Evolutionary conservation across 1,140 invertebrate species (phyloP).

Genomic region (Microplitis mediator): DNA sequence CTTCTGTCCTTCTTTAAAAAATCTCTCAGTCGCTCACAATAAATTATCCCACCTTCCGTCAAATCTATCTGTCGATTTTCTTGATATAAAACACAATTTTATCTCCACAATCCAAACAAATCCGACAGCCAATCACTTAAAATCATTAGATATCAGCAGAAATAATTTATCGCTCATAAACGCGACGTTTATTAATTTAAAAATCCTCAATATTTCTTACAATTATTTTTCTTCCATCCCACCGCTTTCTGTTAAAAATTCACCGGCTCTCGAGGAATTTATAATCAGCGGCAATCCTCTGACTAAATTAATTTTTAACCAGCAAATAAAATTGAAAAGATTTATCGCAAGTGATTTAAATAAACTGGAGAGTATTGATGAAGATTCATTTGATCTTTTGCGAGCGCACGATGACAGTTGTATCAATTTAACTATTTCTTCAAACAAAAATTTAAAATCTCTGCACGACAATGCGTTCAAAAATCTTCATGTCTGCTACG

Average conservation of each 20-base stretch:
- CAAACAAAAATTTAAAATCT: conserved; percentile 37
- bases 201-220: conserved; percentile 62
- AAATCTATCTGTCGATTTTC: conserved; percentile 28
- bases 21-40: conserved; percentile 36
- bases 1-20: conserved; percentile 29
- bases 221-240: conserved; percentile 58
- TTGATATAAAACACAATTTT: conserved; percentile 24
- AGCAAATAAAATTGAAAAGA: conserved; percentile 36
- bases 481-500: conserved; percentile 45
- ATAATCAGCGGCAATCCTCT: conserved; percentile 45
- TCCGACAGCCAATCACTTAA: conserved; percentile 30
- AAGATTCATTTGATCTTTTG: conserved; percentile 42
- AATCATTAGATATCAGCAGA: conserved; percentile 45
- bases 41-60: conserved; percentile 23
- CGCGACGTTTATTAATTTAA: conserved; percentile 40
- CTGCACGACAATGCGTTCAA: conserved; percentile 39
- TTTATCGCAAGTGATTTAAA: conserved; percentile 39
- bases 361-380: conserved; percentile 37
- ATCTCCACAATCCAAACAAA: conserved; percentile 11
- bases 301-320: conserved; percentile 39
- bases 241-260: conserved; percentile 41
- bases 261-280: conserved; percentile 42
- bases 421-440: conserved; percentile 44
- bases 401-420: conserved; percentile 35
- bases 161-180: conserved; percentile 42